Base-by-base conservation (phyloP, 2,888 invertebrate species). In the Eutolmus rufibarbis region DNA sequence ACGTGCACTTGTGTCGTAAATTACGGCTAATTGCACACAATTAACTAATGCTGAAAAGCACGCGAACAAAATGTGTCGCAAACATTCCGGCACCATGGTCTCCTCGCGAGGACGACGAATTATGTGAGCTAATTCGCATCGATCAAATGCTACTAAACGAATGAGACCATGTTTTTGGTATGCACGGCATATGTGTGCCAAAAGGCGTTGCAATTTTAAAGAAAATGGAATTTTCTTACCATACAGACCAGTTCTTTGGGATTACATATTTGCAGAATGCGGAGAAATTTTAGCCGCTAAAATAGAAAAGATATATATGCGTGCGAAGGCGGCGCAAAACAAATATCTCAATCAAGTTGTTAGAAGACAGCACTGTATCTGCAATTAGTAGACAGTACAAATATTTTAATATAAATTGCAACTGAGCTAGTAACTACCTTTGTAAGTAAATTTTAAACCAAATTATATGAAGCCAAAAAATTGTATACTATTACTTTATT, bases 21-120 rank as follows among this genome's bases (percentile, higher is more conserved):
- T 82, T 82, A 37, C 40, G 82, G 37, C 56, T 82, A 82, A 82
- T 81, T 81, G 56, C 81, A 56, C 56, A 81, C 51, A 81, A 81
- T 81, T 81, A 81, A 81, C 37, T 57, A 43, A 66, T 57, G 57
- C 7, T 37, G 82, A 66, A 82, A 82, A 57, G 82, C 82, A 51
- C 28, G 57, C 56, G 37, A 82, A 43, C 16, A 7, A 56, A 81
- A 81, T 82, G 12, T 82, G 82, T 66, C 56, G 57, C 82, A 19
- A 81, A n/a, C 56, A 43, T 46, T 79, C 31, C 43, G 43, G 43
- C 43, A 46, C 2, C 16, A 4, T 16, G 19, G 34, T 57, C 46
- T 16, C 23, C 28, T 23, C 46, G 28, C 16, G 46, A 51, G 46
- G 43, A 79, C 46, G 46, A 23, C 23, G 28, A 66, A 66, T 19